Base-by-base conservation (phyloP, 2,797 vertebrate genomes). In the Neostethus bicornis region DNA sequence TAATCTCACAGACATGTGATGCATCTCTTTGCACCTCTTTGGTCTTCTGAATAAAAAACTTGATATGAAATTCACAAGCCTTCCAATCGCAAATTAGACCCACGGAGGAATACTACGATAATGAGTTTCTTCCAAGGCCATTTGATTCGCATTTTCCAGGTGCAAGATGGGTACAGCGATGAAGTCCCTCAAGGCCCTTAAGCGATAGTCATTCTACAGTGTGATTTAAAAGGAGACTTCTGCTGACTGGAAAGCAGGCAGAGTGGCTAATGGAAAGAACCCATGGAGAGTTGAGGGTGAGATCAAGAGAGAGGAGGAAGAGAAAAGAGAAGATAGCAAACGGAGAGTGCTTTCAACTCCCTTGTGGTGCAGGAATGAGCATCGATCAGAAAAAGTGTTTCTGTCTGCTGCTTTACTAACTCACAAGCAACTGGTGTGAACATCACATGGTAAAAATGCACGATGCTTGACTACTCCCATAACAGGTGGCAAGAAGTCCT, bases 71-170 rank as follows among this genome's bases (percentile, higher is more conserved):
- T 81, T 73, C 75, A 49, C 58, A 69, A 70, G 78, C 66, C 65
- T 60, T 83, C 66, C 75, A 83, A 87, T 85, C 69, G 73, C 64
- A 85, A 89, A 85, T 88, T 86, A 65, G 61, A 80, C 46, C 74
- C 85, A 69, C 84, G 23, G 74, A 80, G 87, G 86, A 88, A 85
- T 85, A 61, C 51, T 13, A 29, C 56, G 43, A 75, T 88, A 89
- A 88, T 88, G 84, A 87, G 79, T 81, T 90, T 85, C 73, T 83
- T 86, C 76, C 76, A 72, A 76, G 68, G 73, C 73, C 54, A 54
- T 87, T 81, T 76, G 61, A 85, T 78, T 83, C 68, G 67, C 34
- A 39, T 74, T 87, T 84, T 85, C 71, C 78, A 75, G 79, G 82
- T 87, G 82, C 61, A 75, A 73, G 80, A 87, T 80, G 77, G 66